Percentiles rank a stretch among this genome's conserved stretches.
These are phyloP conservation scores for Lates calcarifer DNA, from an alignment of 2,113 vertebrate genomes.

Conservation along the genomic window DNA sequence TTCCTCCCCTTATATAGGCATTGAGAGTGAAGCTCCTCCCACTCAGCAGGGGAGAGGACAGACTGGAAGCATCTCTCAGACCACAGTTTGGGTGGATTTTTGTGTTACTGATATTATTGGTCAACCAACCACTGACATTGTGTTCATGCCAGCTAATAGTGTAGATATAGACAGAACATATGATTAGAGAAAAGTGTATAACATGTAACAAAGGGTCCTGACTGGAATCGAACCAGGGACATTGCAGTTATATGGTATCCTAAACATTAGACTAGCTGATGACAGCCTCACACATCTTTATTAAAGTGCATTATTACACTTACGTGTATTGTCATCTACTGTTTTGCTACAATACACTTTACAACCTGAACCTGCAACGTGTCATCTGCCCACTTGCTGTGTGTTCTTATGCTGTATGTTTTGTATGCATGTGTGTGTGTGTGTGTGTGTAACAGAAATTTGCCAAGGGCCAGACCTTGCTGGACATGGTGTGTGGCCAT, in stretches of 20 bases:
- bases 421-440: slow-evolving; percentile 35
- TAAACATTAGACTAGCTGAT: background rate
- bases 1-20: slow-evolving; percentile 58
- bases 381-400: slow-evolving; percentile 31
- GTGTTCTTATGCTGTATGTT: too few species aligned
- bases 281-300: background rate
- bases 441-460: slow-evolving; percentile 79
- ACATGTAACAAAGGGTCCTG: background rate
- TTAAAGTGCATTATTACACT: background rate
- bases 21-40: slow-evolving; percentile 48
- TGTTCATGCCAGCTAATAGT: background rate
- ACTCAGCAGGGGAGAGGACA: slow-evolving; percentile 33
- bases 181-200: background rate
- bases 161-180: background rate
- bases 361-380: slow-evolving; percentile 4
- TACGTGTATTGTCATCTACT: background rate
- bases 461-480: slow-evolving; percentile 83
- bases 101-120: slow-evolving; percentile 17
- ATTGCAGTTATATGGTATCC: background rate
- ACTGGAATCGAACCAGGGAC: background rate
- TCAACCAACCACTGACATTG: background rate
- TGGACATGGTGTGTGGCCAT: slow-evolving; percentile 88
- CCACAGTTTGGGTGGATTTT: slow-evolving; percentile 13
- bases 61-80: slow-evolving; percentile 38
- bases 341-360: background rate